These are phyloP conservation scores for Typhlomys cinereus DNA, from an alignment of 2,113 vertebrate genomes.

Conservation along the genomic window DNA sequence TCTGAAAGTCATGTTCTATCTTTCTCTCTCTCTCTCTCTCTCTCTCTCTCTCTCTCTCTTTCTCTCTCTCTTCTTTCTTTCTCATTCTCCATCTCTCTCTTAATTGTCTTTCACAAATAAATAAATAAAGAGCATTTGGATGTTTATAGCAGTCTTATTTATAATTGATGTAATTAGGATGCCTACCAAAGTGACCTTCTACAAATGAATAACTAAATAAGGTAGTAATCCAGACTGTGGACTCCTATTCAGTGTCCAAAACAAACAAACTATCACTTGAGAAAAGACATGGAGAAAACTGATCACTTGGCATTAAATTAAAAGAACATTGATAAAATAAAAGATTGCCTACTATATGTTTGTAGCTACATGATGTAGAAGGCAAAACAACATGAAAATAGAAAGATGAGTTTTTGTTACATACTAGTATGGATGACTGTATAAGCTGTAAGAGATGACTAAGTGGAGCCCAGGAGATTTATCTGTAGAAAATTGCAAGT, in stretches of 20 bases:
- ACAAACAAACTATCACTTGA: background rate
- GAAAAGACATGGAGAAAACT: background rate
- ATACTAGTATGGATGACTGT: background rate
- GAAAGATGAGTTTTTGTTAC: background rate
- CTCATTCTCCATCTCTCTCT: too few species aligned
- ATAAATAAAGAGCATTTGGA: too few species aligned
- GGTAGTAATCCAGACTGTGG: background rate
- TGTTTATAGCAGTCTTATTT: background rate
- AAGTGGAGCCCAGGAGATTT: background rate
- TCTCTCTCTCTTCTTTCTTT: too few species aligned
- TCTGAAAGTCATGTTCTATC: too few species aligned
- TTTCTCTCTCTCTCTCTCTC: too few species aligned
- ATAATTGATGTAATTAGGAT: background rate
- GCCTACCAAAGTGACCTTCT: background rate
- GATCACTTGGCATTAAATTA: background rate
- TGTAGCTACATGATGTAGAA: background rate
- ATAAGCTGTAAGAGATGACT: background rate
- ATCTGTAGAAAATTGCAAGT: background rate
- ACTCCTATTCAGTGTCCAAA: background rate
- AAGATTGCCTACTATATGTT: background rate
- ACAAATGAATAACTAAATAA: background rate
- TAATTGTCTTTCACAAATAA: too few species aligned
- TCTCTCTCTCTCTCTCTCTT: too few species aligned
- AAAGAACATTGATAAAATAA: background rate
- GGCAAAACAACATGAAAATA: background rate